Percentiles rank a stretch among this genome's conserved stretches.
phyloP scores from a whole-genome alignment of 2,888 invertebrate species.

The Apamea sordens region DNA sequence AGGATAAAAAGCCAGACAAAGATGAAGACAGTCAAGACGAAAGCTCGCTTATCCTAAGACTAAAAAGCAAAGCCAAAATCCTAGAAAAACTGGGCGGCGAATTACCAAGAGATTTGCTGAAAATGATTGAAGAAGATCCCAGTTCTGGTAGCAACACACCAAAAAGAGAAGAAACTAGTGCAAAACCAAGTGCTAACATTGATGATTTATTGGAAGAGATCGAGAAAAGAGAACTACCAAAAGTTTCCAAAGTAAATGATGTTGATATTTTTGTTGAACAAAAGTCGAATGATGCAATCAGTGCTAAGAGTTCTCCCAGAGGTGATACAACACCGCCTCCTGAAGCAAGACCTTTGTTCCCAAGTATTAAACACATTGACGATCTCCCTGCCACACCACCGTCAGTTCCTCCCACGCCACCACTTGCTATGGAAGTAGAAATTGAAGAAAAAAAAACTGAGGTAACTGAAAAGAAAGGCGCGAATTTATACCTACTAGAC shows the following conservation, averaged over 20 bases:
- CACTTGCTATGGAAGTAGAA: conserved; percentile 66
- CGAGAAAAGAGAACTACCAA: conserved; percentile 84
- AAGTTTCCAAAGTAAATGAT: conserved; percentile 74
- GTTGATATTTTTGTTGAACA: conserved; percentile 73
- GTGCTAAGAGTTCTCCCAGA: conserved; percentile 74
- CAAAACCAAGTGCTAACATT: conserved; percentile 70
- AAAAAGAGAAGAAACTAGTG: conserved; percentile 69
- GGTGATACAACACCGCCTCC: conserved; percentile 73
- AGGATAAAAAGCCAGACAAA: conserved; percentile 69
- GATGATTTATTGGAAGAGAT: conserved; percentile 86
- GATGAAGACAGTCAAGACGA: conserved; percentile 85
- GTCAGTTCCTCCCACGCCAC: conserved; percentile 67
- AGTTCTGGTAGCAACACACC: conserved; percentile 75
- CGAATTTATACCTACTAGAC: conserved; percentile 82
- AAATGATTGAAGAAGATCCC: conserved; percentile 83
- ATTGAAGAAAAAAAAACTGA: conserved; percentile 68
- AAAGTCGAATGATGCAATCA: conserved; percentile 67
- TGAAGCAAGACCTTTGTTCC: conserved; percentile 76
- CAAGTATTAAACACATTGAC: conserved; percentile 74
- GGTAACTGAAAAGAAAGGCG: conserved; percentile 78
- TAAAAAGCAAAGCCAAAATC: conserved; percentile 88
- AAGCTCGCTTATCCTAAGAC: conserved; percentile 76
- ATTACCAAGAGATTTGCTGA: conserved; percentile 86
- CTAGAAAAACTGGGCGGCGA: conserved; percentile 89
- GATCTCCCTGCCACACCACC: conserved; percentile 71